These are phyloP conservation scores for Sycobia sp. DNA, from an alignment of 1,140 invertebrate genomes.

Conservation along the genomic window DNA sequence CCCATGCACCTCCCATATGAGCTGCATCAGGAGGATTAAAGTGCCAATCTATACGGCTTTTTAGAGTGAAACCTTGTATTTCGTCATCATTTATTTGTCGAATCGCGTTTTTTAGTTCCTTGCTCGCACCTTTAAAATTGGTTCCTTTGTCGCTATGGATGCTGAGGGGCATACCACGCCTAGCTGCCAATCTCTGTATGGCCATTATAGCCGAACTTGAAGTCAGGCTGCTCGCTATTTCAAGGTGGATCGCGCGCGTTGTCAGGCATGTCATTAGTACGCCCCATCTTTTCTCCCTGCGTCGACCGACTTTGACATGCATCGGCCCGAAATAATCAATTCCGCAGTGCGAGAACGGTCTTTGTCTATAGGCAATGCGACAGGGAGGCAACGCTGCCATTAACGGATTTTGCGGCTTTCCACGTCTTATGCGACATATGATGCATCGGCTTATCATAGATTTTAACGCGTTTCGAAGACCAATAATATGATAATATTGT, in stretches of 20 bases:
- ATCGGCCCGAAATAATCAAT: slow-evolving; percentile 49
- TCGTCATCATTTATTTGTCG: too few relatives aligned
- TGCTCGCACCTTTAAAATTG: slow-evolving; percentile 32
- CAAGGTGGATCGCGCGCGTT: slow-evolving; percentile 40
- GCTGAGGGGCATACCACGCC: slow-evolving; percentile 28
- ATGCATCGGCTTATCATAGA: background rate
- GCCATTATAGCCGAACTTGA: slow-evolving; percentile 39
- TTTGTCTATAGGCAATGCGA: slow-evolving; percentile 18
- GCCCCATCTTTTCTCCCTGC: slow-evolving; percentile 45
- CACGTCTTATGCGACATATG: background rate
- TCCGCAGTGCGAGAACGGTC: slow-evolving; percentile 43
- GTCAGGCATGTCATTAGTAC: slow-evolving; percentile 46
- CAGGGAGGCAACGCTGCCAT: slow-evolving; percentile 17
- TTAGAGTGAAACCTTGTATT: too few relatives aligned
- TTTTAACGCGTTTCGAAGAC: slow-evolving; percentile 20
- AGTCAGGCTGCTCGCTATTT: slow-evolving; percentile 35
- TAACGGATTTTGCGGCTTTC: background rate
- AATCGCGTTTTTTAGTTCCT: too few relatives aligned
- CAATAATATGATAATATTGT: slow-evolving; percentile 39
- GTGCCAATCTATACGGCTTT: background rate
- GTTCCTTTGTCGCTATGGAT: slow-evolving; percentile 45
- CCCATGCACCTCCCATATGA: background rate
- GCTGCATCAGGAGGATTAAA: background rate
- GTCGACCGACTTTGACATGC: slow-evolving; percentile 36
- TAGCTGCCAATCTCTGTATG: slow-evolving; percentile 37